A percentile compares a stretch with the other conserved stretches of the same genome.
Evolutionary conservation across 1,140 invertebrate species (phyloP).

Genomic region (Pinna nobilis): DNA sequence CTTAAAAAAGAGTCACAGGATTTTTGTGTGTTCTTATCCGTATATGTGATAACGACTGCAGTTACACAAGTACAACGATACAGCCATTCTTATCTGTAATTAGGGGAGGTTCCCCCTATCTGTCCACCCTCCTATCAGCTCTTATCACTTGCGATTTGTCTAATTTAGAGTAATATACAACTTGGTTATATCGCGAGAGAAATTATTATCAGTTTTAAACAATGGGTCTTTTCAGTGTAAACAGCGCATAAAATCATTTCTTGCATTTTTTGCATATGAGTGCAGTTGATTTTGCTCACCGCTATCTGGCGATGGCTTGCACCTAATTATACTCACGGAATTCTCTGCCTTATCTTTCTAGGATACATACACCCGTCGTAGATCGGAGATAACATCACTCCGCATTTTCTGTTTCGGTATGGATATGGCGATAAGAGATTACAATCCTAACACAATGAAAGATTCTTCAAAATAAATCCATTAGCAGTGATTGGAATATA

Average conservation of each 20-base stretch:
- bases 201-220: slow-evolving; percentile 18
- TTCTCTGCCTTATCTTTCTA: slow-evolving; percentile 22
- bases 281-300: no score
- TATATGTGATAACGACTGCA: slow-evolving; percentile 33
- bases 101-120: slow-evolving; percentile 36
- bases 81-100: slow-evolving; percentile 30
- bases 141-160: slow-evolving; percentile 32
- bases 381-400: slow-evolving; percentile 46
- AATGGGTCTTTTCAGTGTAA: slow-evolving; percentile 2
- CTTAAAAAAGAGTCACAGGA: slow-evolving; percentile 27
- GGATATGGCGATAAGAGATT: slow-evolving; percentile 52
- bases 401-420: slow-evolving; percentile 60
- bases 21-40: slow-evolving; percentile 32
- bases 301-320: slow-evolving; percentile 1
- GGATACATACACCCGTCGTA: slow-evolving; percentile 36
- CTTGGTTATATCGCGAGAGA: slow-evolving; percentile 16
- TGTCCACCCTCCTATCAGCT: slow-evolving; percentile 37
- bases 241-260: not conserved
- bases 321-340: slow-evolving; percentile 14
- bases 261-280: slow-evolving; percentile 14
- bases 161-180: slow-evolving; percentile 23
- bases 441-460: slow-evolving; percentile 49
- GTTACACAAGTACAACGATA: slow-evolving; percentile 39
- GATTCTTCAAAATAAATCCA: slow-evolving; percentile 63
- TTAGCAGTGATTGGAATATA: slow-evolving; percentile 50